Evolutionary conservation across 1,140 invertebrate genomes (phyloP).

Genomic region (Globodera rostochiensis): DNA sequence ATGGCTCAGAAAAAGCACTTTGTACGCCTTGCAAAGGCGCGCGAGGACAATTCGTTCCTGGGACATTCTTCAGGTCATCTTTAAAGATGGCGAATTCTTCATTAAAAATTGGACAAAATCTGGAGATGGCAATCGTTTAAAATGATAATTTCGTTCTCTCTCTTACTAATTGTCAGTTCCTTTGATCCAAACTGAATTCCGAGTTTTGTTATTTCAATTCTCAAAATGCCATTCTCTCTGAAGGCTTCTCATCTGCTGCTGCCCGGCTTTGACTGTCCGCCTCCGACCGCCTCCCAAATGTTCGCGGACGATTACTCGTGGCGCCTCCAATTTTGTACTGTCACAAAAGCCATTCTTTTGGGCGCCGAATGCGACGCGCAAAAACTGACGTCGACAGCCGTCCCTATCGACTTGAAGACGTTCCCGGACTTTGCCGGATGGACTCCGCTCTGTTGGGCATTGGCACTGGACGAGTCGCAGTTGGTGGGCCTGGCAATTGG

Average conservation of each 20-base stretch:
- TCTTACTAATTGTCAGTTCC: too few species aligned
- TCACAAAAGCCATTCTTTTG: neutral
- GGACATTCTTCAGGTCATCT: neutral
- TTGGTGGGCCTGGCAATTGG: neutral
- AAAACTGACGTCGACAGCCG: neutral
- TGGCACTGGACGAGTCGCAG: neutral
- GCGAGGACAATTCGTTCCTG: neutral
- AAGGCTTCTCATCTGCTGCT: neutral
- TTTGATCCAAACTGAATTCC: too few species aligned
- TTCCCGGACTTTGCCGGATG: conserved; percentile 5
- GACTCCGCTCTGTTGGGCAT: conserved; percentile 2
- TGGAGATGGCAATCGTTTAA: too few species aligned
- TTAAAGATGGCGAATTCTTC: too few species aligned
- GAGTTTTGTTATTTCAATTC: too few species aligned
- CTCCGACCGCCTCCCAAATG: neutral
- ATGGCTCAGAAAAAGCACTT: neutral
- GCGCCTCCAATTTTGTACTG: neutral
- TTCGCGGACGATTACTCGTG: neutral
- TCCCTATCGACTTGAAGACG: neutral
- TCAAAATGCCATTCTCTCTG: too few species aligned
- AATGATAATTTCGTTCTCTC: too few species aligned
- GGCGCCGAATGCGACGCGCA: conserved; percentile 1
- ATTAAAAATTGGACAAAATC: too few species aligned
- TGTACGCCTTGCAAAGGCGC: neutral
- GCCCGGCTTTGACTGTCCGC: neutral